Evolutionary conservation across 2,888 invertebrate genomes (phyloP), one percentile per base, ranked within the genome.

Genomic region (Trissolcus japonicus): DNA sequence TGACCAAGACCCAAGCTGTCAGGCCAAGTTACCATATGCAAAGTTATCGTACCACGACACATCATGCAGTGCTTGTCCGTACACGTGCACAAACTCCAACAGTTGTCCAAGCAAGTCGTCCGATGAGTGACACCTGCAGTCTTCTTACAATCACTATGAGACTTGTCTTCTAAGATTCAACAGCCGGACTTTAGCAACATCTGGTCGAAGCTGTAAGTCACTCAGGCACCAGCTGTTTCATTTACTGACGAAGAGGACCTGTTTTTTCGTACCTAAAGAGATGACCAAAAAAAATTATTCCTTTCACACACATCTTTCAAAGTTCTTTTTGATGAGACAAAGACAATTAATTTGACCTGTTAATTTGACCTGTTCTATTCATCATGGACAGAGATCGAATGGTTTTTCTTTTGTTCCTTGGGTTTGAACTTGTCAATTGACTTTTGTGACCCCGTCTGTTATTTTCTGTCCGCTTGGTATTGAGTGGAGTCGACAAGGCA

Each of bases 71-170:
- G 46, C 19, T 25, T 16, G 19, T 43, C 25, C 21, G 53, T 29
- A 57, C 51, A 57, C 55, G 66, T 66, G 57, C 51, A 25, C 35
- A n/a, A 46, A 16, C 16, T n/a, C 46, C 46, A 46, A 16, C 46
- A 16, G 46, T 46, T 46, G 46, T 46, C 46, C 16, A 17, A 13
- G n/a, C 50, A 19, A 14, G 21, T n/a, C 35, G 13, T 43, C 54
- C 41, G 60, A 35, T 16, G 6, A 46, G 16, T 0, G 1, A 46
- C 0, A 46, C 7, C n/a, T 16, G 6, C 14, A 16, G 43, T n/a
- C 14, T 4, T 16, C 4, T 14, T 3, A 11, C 0, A n/a, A 46
- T 16, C 46, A n/a, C 6, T 46, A 16, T 46, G 35, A 35, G 35
- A 35, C 35, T n/a, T 16, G 16, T 16, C 46, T n/a, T 16, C 46